Percentiles rank a stretch among this genome's conserved stretches.
These are phyloP conservation scores for Rana temporaria DNA, from an alignment of 2,113 vertebrate genomes.

Conservation along the genomic window DNA sequence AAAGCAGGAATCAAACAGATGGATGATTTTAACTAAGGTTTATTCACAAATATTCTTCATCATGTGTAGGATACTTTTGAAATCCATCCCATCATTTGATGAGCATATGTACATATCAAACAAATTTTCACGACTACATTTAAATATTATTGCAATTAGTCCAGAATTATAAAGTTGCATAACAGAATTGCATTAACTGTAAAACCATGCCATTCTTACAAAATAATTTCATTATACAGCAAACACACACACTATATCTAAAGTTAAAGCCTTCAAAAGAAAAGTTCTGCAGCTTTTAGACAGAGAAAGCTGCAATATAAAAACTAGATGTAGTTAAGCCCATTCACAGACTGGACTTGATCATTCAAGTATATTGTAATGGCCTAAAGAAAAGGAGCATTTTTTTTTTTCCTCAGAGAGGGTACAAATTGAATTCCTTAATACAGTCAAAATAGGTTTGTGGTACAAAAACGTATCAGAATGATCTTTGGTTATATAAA, in stretches of 20 bases:
- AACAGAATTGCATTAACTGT: not conserved
- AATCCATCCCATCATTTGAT: not conserved
- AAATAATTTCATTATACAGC: conserved; percentile 15
- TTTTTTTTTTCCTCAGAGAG: too few species aligned
- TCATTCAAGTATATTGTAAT: too few species aligned
- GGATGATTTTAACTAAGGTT: not conserved
- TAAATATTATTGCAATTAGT: conserved; percentile 1
- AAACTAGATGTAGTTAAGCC: too few species aligned
- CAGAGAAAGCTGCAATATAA: too few species aligned
- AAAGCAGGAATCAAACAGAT: not conserved
- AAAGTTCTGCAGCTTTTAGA: too few species aligned
- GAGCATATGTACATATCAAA: conserved; percentile 20
- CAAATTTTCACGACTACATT: not conserved
- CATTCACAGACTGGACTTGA: too few species aligned
- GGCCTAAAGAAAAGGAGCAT: too few species aligned
- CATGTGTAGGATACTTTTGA: not conserved
- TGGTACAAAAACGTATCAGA: not conserved
- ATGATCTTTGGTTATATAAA: conserved; percentile 22
- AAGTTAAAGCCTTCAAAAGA: not conserved
- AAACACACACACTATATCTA: not conserved
- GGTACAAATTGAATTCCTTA: too few species aligned
- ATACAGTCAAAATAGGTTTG: too few species aligned
- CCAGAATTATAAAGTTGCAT: conserved; percentile 19
- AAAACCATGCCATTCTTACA: conserved; percentile 22
- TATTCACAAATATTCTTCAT: conserved; percentile 22